Percentiles rank a stretch among this genome's conserved stretches.
phyloP scores from a whole-genome alignment of 2,797 vertebrate genomes.

The Scolopax rusticola region DNA sequence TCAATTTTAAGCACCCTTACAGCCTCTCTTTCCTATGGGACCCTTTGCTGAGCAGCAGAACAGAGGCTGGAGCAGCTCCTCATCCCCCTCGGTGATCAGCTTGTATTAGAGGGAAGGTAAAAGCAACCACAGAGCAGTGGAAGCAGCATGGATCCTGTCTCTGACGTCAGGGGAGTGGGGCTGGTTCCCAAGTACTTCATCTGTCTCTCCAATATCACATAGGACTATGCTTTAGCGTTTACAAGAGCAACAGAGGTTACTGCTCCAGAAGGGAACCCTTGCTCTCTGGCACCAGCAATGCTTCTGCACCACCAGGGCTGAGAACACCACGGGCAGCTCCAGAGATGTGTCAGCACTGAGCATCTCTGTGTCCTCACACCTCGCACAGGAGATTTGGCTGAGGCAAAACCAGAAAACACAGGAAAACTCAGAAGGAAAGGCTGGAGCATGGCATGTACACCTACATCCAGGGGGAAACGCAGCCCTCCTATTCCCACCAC shows the following conservation, averaged over 20 bases:
- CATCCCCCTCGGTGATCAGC: neutral
- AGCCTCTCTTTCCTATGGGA: neutral
- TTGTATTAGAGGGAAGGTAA: neutral
- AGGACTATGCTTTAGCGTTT: neutral
- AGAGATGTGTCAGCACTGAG: neutral
- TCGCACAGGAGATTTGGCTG: neutral
- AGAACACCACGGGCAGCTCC: neutral
- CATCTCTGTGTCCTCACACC: neutral
- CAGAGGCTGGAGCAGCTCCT: neutral
- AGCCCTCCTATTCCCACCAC: neutral
- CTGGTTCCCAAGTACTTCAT: neutral
- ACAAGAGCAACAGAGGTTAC: neutral
- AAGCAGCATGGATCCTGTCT: neutral
- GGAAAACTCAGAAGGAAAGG: neutral
- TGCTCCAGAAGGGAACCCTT: neutral
- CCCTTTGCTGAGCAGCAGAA: neutral
- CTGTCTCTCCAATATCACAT: neutral
- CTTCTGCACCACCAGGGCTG: rapidly evolving
- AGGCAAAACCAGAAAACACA: neutral
- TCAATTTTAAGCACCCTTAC: neutral
- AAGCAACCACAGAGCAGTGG: neutral
- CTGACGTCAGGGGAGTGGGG: rapidly evolving
- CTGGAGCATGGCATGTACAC: neutral
- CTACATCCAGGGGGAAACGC: rapidly evolving
- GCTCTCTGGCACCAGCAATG: neutral